Evolutionary conservation across 2,113 vertebrate genomes (phyloP).

Genomic region (Desmodus rotundus): DNA sequence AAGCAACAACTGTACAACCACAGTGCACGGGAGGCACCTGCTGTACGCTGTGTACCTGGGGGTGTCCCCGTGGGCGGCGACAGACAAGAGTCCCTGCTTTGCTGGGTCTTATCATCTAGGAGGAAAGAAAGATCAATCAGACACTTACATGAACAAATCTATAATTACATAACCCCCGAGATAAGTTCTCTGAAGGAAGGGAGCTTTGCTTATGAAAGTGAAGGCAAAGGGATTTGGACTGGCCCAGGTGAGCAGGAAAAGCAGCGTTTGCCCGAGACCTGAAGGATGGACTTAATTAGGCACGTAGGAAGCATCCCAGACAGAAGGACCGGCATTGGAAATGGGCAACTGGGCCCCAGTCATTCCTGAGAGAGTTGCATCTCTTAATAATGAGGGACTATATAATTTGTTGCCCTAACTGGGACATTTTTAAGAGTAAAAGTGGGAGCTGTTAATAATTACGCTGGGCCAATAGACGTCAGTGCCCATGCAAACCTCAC

Average conservation of each 20-base stretch:
- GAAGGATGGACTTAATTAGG: not conserved
- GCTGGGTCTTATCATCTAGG: not conserved
- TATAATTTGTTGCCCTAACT: not conserved
- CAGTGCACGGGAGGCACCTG: accelerated
- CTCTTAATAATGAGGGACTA: not conserved
- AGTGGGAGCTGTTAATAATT: not conserved
- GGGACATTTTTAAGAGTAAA: not conserved
- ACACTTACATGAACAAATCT: not conserved
- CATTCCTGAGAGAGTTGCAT: not conserved
- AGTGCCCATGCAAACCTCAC: not conserved
- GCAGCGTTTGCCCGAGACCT: not conserved
- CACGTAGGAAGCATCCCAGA: not conserved
- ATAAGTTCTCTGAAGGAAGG: not conserved
- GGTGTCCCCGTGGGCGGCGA: not conserved
- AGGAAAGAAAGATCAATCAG: not conserved
- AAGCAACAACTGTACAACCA: not conserved
- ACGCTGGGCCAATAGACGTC: not conserved
- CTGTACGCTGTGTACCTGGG: not conserved
- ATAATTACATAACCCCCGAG: not conserved
- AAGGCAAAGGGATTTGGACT: not conserved
- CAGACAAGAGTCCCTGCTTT: not conserved
- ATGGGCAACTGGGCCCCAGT: not conserved
- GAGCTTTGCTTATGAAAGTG: not conserved
- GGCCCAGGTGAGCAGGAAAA: not conserved
- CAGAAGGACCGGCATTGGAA: not conserved